Evolutionary conservation across 2,113 vertebrate genomes (phyloP).

Genomic region (Callospermophilus lateralis): DNA sequence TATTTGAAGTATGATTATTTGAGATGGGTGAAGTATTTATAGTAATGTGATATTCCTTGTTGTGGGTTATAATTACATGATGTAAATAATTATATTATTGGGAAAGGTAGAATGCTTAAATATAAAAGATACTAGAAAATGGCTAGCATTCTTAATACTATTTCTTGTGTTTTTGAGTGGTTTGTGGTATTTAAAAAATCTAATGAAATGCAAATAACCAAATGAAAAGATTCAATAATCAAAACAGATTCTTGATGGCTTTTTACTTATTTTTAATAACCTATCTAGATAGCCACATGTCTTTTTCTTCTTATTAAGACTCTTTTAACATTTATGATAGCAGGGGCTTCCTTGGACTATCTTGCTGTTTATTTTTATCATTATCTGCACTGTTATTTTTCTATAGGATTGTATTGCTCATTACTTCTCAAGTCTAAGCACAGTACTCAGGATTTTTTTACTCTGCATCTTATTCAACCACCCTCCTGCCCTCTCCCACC

Average conservation of each 20-base stretch:
- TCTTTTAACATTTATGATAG: slow-evolving; percentile 6
- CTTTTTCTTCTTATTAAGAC: slow-evolving; percentile 22
- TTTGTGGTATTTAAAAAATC: neutral
- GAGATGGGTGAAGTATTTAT: slow-evolving; percentile 80
- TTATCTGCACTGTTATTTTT: slow-evolving; percentile 9
- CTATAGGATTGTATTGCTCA: slow-evolving; percentile 27
- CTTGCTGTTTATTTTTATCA: slow-evolving; percentile 8
- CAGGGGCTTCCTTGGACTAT: neutral
- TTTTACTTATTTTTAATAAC: neutral
- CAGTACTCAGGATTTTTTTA: slow-evolving; percentile 42
- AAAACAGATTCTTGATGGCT: slow-evolving; percentile 9
- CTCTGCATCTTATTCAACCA: neutral
- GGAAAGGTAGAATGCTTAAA: slow-evolving; percentile 41
- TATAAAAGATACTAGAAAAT: slow-evolving; percentile 19
- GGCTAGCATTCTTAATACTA: neutral
- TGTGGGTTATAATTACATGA: slow-evolving; percentile 71
- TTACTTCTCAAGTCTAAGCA: slow-evolving; percentile 27
- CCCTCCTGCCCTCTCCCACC: neutral
- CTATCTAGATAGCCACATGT: neutral
- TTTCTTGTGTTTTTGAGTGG: slow-evolving; percentile 37
- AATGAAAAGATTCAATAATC: slow-evolving; percentile 17
- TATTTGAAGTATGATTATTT: slow-evolving; percentile 85
- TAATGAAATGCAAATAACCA: slow-evolving; percentile 50
- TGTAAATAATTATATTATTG: slow-evolving; percentile 70
- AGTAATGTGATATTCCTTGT: slow-evolving; percentile 76